phyloP scores from a whole-genome alignment of 2,113 vertebrate genomes.

The Anseranas semipalmata region DNA sequence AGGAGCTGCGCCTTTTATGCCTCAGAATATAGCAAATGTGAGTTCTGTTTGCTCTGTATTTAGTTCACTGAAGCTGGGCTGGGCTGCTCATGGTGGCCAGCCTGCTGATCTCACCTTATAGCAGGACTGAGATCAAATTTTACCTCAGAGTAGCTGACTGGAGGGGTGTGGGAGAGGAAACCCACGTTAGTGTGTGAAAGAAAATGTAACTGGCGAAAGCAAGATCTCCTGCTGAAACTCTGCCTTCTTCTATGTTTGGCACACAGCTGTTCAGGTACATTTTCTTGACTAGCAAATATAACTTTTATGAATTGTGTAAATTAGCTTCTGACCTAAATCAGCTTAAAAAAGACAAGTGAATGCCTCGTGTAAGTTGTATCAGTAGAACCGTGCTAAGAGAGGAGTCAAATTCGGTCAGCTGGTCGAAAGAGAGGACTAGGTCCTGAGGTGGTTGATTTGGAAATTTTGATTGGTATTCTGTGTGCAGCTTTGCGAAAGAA shows the following conservation, averaged over 20 bases:
- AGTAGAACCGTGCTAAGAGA: neutral
- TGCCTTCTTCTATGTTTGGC: fast-evolving
- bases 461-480: neutral
- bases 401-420: neutral
- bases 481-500: neutral
- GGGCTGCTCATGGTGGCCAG: fast-evolving
- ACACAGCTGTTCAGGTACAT: neutral
- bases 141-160: neutral
- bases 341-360: too few relatives aligned
- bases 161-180: fast-evolving
- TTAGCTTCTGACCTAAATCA: neutral
- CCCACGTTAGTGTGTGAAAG: fast-evolving
- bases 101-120: fast-evolving
- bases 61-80: neutral
- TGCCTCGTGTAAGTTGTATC: fast-evolving
- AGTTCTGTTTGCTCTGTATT: fast-evolving
- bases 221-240: neutral
- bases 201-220: neutral
- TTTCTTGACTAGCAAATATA: neutral
- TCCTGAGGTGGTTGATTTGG: neutral
- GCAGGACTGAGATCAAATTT: neutral
- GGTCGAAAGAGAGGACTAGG: neutral
- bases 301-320: neutral
- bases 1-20: neutral
- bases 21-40: fast-evolving